Conservation (phyloP, 1,140 invertebrate genomes). For the Pogonus chalceus region DNA sequence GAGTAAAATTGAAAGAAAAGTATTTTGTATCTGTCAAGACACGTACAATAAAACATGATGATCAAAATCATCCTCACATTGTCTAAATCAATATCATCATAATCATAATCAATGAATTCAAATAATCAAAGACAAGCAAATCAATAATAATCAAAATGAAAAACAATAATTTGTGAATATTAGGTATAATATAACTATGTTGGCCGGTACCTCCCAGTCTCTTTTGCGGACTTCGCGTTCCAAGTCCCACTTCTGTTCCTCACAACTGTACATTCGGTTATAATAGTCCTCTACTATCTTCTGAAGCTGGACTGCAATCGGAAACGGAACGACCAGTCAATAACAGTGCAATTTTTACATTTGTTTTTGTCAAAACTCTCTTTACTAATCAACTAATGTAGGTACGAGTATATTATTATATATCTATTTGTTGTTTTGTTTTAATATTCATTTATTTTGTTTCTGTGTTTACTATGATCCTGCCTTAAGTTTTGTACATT, state of each 20-base stretch:
- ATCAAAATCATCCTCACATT: conserved; percentile 10
- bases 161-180: neutral
- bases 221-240: conserved; percentile 97
- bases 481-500: too few species aligned
- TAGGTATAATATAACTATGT: conserved; percentile 7
- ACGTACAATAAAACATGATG: conserved; percentile 9
- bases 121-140: conserved; percentile 6
- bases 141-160: conserved; percentile 4
- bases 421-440: neutral
- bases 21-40: neutral
- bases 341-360: conserved; percentile 7
- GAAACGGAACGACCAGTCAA: conserved; percentile 33
- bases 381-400: neutral
- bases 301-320: conserved; percentile 66
- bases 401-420: neutral
- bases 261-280: conserved; percentile 89
- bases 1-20: neutral
- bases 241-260: conserved; percentile 99
- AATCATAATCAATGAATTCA: conserved; percentile 1
- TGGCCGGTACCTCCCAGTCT: conserved; percentile 87
- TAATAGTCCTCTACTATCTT: conserved; percentile 90
- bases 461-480: too few species aligned
- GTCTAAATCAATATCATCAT: neutral
- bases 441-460: neutral
- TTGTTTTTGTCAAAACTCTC: neutral